phyloP scores from a whole-genome alignment of 2,113 vertebrate species.

The Poecile atricapillus region DNA sequence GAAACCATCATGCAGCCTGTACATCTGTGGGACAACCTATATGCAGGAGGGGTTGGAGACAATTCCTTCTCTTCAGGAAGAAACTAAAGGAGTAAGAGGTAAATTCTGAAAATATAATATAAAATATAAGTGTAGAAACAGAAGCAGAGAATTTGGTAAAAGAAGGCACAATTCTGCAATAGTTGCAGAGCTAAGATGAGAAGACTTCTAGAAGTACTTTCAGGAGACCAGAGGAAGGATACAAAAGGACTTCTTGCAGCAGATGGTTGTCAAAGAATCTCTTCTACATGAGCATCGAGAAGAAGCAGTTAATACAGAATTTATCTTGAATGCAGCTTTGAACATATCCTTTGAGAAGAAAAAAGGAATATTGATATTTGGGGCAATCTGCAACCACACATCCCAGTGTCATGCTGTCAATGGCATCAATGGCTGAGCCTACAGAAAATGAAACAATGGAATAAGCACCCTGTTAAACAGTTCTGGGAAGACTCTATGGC shows the following conservation, averaged over 20 bases:
- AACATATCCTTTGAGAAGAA: neutral
- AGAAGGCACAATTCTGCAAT: neutral
- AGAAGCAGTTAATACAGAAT: neutral
- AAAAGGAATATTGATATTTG: neutral
- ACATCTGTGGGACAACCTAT: neutral
- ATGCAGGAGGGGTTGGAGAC: neutral
- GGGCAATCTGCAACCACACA: neutral
- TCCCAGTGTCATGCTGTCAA: neutral
- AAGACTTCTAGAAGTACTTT: neutral
- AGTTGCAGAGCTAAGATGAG: neutral
- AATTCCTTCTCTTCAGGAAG: neutral
- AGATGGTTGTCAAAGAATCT: neutral
- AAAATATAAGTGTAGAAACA: neutral
- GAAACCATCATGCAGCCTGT: neutral
- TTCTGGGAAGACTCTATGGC: neutral
- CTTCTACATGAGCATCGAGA: neutral
- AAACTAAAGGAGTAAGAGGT: neutral
- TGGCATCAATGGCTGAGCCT: neutral
- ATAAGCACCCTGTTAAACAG: neutral
- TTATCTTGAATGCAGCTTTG: neutral
- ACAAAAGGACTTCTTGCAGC: neutral
- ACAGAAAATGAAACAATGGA: neutral
- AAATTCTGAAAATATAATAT: neutral
- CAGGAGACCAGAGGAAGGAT: neutral
- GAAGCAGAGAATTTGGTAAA: neutral